Conservation (phyloP, 2,888 invertebrate genomes). For the Unio delphinus region DNA sequence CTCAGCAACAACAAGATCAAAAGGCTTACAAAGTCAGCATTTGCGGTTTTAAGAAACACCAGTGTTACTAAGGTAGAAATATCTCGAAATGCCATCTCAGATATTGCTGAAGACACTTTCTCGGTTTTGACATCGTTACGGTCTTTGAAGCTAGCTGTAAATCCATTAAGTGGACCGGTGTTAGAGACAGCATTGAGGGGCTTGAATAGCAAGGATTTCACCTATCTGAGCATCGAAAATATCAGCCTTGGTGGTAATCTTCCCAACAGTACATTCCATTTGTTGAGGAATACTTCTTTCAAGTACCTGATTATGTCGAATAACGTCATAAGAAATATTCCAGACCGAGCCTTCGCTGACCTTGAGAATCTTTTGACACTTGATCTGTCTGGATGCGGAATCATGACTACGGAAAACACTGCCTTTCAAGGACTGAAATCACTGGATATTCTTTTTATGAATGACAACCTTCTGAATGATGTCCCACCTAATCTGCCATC, state of each 20-base stretch:
- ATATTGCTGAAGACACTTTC: constrained; percentile 18
- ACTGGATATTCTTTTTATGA: constrained; percentile 4
- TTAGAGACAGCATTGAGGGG: constrained; percentile 22
- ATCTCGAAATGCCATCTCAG: constrained; percentile 41
- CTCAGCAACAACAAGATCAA: constrained; percentile 47
- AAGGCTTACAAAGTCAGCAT: constrained; percentile 35
- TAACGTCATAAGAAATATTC: constrained; percentile 38
- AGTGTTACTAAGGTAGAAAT: constrained; percentile 40
- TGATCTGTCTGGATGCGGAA: no score
- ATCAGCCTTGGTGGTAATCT: no score
- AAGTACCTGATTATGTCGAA: constrained; percentile 39
- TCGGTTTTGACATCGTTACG: constrained; percentile 14
- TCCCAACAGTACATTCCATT: no score
- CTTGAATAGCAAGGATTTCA: constrained; percentile 23
- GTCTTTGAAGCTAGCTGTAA: constrained; percentile 51
- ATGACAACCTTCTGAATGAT: constrained; percentile 24
- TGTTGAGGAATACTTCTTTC: no score
- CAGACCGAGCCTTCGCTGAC: constrained; percentile 36
- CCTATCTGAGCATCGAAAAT: constrained; percentile 49
- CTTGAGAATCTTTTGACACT: constrained; percentile 32
- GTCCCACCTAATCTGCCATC: constrained; percentile 36
- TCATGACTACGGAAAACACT: no score
- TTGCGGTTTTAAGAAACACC: constrained; percentile 29
- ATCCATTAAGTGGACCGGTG: constrained; percentile 38
- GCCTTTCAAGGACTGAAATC: no score